phyloP scores from a whole-genome alignment of 37 sponge, comb jelly and placozoan species.

The Eunapius fragilis region DNA sequence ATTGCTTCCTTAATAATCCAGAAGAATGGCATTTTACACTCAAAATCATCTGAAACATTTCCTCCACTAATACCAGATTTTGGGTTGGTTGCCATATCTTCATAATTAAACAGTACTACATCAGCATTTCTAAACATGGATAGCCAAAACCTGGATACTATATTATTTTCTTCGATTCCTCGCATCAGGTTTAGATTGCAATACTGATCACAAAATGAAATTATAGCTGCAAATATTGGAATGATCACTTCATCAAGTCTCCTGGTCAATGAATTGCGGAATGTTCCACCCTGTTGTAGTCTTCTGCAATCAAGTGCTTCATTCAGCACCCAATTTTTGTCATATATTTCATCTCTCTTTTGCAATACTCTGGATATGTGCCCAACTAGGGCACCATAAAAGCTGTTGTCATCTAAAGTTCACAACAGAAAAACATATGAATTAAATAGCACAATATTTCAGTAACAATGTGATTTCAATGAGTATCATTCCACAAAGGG shows the following conservation, averaged over 20 bases:
- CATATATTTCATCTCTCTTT: conserved; percentile 48
- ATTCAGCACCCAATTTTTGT: conserved; percentile 54
- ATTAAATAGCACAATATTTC: not conserved
- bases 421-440: not conserved
- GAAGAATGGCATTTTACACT: conserved; percentile 83
- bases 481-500: not conserved
- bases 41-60: conserved; percentile 15
- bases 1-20: conserved; percentile 76
- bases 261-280: conserved; percentile 50
- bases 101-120: conserved; percentile 25
- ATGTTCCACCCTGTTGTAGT: conserved; percentile 73
- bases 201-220: conserved; percentile 59
- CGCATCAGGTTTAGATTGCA: conserved; percentile 54
- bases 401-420: conserved; percentile 19
- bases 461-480: not conserved
- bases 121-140: conserved; percentile 13
- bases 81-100: conserved; percentile 4
- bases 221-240: conserved; percentile 64
- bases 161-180: not conserved
- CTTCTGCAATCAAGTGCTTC: conserved; percentile 62
- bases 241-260: conserved; percentile 68
- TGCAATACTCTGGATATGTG: conserved; percentile 37
- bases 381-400: conserved; percentile 58
- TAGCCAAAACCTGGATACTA: conserved; percentile 57
- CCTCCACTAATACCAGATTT: conserved; percentile 30